phyloP scores from a whole-genome alignment of 2,888 invertebrate species.

The Panorpa germanica region DNA sequence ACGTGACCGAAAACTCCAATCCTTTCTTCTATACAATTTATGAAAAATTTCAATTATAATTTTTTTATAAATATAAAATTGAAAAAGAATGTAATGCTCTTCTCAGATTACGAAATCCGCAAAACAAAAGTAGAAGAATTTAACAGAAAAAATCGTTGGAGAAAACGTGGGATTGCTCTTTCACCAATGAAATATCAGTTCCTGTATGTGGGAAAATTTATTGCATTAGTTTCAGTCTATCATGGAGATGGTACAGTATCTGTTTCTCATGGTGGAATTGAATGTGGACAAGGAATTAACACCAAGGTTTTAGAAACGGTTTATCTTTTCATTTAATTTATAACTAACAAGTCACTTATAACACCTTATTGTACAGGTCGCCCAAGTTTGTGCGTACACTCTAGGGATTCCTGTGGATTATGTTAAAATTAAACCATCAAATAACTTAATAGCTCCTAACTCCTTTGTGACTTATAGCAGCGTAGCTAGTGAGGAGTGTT shows the following conservation, averaged over 20 bases:
- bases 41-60: no score
- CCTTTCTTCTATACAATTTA: no score
- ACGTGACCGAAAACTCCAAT: no score
- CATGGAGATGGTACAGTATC: slow-evolving; percentile 52
- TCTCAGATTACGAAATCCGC: slow-evolving; percentile 32
- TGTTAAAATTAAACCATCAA: slow-evolving; percentile 44
- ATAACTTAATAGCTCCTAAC: slow-evolving; percentile 46
- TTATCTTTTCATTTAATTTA: no score
- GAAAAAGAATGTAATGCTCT: no score
- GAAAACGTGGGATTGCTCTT: slow-evolving; percentile 52
- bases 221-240: slow-evolving; percentile 44
- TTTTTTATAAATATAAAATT: no score
- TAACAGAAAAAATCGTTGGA: slow-evolving; percentile 59
- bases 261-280: slow-evolving; percentile 50
- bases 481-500: slow-evolving; percentile 48
- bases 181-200: slow-evolving; percentile 49
- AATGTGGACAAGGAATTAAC: slow-evolving; percentile 66
- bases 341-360: no score
- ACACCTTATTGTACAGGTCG: no score
- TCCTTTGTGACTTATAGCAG: slow-evolving; percentile 47
- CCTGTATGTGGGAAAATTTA: slow-evolving; percentile 28
- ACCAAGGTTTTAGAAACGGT: no score
- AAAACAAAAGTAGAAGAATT: slow-evolving; percentile 32
- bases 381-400: slow-evolving; percentile 53
- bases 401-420: slow-evolving; percentile 47